phyloP scores from a whole-genome alignment of 2,113 vertebrate species.

The Capreolus pygargus region DNA sequence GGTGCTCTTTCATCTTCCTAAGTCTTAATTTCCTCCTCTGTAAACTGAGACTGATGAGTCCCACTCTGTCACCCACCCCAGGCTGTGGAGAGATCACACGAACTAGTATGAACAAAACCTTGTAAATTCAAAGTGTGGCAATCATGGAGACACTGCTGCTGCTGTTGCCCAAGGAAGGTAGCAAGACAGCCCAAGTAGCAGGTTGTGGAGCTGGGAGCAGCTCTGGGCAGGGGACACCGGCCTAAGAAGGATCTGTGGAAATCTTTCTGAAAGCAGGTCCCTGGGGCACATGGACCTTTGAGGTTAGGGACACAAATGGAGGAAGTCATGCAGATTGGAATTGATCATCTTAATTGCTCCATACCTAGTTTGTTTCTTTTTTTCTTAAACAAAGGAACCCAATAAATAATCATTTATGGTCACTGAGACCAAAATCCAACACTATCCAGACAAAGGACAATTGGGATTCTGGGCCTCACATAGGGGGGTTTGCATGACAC shows the following conservation, averaged over 20 bases:
- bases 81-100: neutral
- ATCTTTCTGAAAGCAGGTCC: neutral
- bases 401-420: neutral
- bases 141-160: neutral
- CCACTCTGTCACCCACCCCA: neutral
- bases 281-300: neutral
- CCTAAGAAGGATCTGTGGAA: neutral
- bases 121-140: neutral
- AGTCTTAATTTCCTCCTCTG: neutral
- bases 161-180: neutral
- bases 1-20: neutral
- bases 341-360: conserved; percentile 23
- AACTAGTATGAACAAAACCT: neutral
- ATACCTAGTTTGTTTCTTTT: neutral
- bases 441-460: neutral
- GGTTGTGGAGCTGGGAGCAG: neutral
- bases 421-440: neutral
- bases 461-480: neutral
- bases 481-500: neutral
- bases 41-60: neutral
- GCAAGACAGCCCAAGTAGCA: neutral
- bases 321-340: neutral
- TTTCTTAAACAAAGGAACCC: conserved; percentile 7
- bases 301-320: neutral
- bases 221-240: neutral